These are phyloP conservation scores for Caenorhabditis inopinata DNA, from an alignment of 1,140 invertebrate genomes.

Conservation along the genomic window DNA sequence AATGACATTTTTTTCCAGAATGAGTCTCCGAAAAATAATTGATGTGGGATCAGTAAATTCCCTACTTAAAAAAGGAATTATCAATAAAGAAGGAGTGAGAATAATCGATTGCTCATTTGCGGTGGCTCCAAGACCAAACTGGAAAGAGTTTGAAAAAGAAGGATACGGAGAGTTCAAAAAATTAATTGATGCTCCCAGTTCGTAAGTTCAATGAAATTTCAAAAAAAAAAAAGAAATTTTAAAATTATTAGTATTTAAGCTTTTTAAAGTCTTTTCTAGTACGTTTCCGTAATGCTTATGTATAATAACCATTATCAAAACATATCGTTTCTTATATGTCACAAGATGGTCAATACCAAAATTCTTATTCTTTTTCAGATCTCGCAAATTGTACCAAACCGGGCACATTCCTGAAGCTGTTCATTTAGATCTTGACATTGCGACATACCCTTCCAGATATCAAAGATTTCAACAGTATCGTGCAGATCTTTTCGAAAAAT, in stretches of 20 bases:
- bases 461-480: constrained; percentile 47
- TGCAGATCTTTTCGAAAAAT: constrained; percentile 48
- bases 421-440: constrained; percentile 44
- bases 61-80: constrained; percentile 36
- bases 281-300: too few species aligned
- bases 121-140: constrained; percentile 38
- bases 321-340: neutral
- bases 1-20: neutral
- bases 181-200: constrained; percentile 14
- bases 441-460: constrained; percentile 43
- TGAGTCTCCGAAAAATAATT: constrained; percentile 29
- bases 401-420: constrained; percentile 49
- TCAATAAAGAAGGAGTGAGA: constrained; percentile 45
- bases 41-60: constrained; percentile 5
- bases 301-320: too few species aligned
- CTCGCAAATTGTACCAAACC: constrained; percentile 12
- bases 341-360: neutral
- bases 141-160: constrained; percentile 43
- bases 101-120: constrained; percentile 45
- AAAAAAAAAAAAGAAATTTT: neutral
- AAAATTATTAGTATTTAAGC: constrained; percentile 4
- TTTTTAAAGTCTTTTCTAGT: neutral
- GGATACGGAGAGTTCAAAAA: constrained; percentile 47
- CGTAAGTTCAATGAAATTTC: neutral
- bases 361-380: neutral